phyloP scores from a whole-genome alignment of 2,888 invertebrate genomes.

The Caenorhabditis sulstoni region DNA sequence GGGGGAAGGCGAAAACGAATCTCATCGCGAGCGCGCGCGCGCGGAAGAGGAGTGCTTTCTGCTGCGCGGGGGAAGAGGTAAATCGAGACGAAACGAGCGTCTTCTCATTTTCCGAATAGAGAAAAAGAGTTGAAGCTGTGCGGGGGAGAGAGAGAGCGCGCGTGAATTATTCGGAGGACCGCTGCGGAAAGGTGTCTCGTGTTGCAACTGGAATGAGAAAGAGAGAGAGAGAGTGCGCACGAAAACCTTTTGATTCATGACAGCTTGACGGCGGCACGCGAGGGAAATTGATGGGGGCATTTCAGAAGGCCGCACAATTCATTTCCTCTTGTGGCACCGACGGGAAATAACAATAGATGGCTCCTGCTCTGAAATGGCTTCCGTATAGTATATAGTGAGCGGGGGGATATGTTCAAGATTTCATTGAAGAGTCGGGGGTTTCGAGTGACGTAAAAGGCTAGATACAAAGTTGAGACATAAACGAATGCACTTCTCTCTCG shows the following conservation, averaged over 20 bases:
- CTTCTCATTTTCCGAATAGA: slow-evolving; percentile 43
- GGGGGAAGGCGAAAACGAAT: background rate
- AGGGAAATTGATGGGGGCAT: background rate
- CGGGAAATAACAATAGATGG: too few relatives aligned
- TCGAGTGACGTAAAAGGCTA: background rate
- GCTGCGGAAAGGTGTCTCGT: slow-evolving; percentile 44
- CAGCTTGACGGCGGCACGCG: slow-evolving; percentile 10
- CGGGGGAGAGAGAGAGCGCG: slow-evolving; percentile 9
- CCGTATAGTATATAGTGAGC: too few relatives aligned
- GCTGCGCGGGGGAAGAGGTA: too few relatives aligned
- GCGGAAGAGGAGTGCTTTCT: background rate
- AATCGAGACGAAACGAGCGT: slow-evolving; percentile 49
- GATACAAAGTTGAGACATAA: background rate
- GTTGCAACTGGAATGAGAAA: slow-evolving; percentile 23
- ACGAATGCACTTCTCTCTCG: background rate
- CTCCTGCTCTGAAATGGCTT: too few relatives aligned
- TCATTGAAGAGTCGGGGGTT: background rate
- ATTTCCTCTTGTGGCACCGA: background rate
- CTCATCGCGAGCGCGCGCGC: too few relatives aligned
- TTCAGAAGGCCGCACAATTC: slow-evolving; percentile 17
- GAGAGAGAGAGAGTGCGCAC: slow-evolving; percentile 19
- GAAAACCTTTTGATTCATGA: slow-evolving; percentile 38
- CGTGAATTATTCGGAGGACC: slow-evolving; percentile 44
- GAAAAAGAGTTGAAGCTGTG: slow-evolving; percentile 17
- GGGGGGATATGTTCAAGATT: too few relatives aligned